phyloP scores from a whole-genome alignment of 2,888 invertebrate genomes.

The Ommatoiulus sabulosus region DNA sequence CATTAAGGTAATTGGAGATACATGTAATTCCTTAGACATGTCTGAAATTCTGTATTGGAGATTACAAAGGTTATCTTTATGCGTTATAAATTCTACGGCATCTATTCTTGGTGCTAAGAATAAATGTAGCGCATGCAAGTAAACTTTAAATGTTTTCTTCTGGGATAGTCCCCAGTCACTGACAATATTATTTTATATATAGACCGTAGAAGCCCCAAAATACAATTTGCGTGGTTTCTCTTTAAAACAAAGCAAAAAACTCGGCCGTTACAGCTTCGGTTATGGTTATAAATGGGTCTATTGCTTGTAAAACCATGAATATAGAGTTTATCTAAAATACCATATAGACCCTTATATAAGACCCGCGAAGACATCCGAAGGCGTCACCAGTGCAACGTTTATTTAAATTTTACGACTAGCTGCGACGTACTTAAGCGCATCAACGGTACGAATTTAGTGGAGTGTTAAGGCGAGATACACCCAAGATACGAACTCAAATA shows the following conservation, averaged over 20 bases:
- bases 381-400: background rate
- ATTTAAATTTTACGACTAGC: conserved; percentile 10
- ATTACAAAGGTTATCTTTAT: too few species aligned
- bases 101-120: too few species aligned
- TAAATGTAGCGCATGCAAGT: background rate
- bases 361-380: background rate
- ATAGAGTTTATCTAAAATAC: background rate
- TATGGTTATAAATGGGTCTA: background rate
- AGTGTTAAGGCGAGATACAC: background rate
- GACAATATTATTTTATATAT: background rate
- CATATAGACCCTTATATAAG: background rate
- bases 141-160: background rate
- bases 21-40: too few species aligned
- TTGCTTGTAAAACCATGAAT: background rate
- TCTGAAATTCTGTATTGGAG: too few species aligned
- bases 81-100: too few species aligned
- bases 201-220: background rate
- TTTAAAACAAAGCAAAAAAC: background rate
- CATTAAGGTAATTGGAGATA: too few species aligned
- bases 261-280: background rate
- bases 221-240: background rate
- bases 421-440: background rate
- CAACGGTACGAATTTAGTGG: background rate
- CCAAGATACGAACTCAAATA: background rate
- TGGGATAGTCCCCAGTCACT: background rate